Conservation (phyloP, 2,797 vertebrate genomes). For the Periophthalmus magnuspinnatus region DNA sequence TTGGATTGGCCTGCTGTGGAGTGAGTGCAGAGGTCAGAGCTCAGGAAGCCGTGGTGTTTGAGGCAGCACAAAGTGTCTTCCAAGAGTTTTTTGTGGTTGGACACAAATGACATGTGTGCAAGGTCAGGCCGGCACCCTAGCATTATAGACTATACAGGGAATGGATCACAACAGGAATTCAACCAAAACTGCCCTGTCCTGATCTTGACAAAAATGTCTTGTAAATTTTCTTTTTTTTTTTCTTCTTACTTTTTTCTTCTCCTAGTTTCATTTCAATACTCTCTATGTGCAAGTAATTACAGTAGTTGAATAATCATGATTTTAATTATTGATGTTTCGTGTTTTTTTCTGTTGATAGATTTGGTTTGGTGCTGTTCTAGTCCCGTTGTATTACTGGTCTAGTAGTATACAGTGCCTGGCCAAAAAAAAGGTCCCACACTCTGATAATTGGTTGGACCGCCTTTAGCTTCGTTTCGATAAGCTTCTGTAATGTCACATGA, state of each 20-base stretch:
- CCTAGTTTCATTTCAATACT: too few species aligned
- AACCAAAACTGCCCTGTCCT: constrained; percentile 1
- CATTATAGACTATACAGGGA: constrained; percentile 8
- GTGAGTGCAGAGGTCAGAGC: constrained; percentile 4
- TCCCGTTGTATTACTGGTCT: neutral
- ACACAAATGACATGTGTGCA: constrained; percentile 8
- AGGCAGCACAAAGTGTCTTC: constrained; percentile 2
- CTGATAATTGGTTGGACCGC: too few species aligned
- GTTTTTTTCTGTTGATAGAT: neutral
- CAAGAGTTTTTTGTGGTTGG: constrained; percentile 2
- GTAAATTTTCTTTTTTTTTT: neutral
- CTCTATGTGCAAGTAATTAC: too few species aligned
- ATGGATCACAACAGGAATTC: constrained; percentile 6
- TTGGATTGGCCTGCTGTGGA: neutral
- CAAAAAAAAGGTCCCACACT: too few species aligned
- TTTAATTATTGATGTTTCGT: neutral
- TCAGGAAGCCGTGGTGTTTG: constrained; percentile 3
- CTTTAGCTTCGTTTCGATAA: too few species aligned
- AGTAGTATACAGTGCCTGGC: too few species aligned
- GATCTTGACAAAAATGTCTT: neutral
- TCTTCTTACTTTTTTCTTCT: too few species aligned
- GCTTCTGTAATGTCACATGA: too few species aligned
- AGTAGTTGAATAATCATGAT: neutral
- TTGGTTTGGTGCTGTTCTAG: neutral
- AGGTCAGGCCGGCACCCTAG: constrained; percentile 7